Evolutionary conservation across 2,888 invertebrate genomes (phyloP), one percentile per base, ranked within the genome.

Genomic region (Caradrina clavipalpis): DNA sequence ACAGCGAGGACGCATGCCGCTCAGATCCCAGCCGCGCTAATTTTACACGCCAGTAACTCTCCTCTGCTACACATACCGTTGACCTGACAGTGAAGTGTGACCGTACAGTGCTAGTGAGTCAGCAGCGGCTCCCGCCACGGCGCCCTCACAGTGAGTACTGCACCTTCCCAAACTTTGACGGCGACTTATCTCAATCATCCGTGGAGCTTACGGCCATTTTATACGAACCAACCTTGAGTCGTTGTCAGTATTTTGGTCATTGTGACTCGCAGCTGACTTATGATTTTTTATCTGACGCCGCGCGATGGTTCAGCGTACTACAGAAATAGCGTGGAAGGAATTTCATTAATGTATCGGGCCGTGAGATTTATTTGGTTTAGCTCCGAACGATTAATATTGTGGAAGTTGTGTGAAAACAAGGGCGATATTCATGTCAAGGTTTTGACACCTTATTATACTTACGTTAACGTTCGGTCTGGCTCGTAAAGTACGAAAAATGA

Each of bases 61-160:
- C 87, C 82, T 80, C 87, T 88, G 87, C 89, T 68, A 72, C 39
- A 81, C 80, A 86, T 87, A 87, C 88, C 80, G 89, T 86, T 91
- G 91, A 91, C 90, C 92, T 91, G 92, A 91, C 89, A 94, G 95
- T 95, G 95, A 91, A 91, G 91, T 92, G 94, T 90, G 50, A 83
- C 78, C 81, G 86, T 64, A 86, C 77, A 89, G 88, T 89, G 91
- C 88, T 85, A 86, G 89, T 87, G 88, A 85, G 82, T 76, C 73
- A 70, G 55, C 74, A 68, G 74, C 66, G 76, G 55, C 53, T 69
- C 62, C 69, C 64, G 69, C 69, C 66, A 54, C 73, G 61, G 54
- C 81, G 73, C 71, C 77, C 61, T 31, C 73, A 59, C 84, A 60
- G 94, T 94, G 82, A 94, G 94, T 94, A 91, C 69, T 39, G 71